Conservation (phyloP, 1,140 invertebrate species). For the Rhyzopertha dominica region DNA sequence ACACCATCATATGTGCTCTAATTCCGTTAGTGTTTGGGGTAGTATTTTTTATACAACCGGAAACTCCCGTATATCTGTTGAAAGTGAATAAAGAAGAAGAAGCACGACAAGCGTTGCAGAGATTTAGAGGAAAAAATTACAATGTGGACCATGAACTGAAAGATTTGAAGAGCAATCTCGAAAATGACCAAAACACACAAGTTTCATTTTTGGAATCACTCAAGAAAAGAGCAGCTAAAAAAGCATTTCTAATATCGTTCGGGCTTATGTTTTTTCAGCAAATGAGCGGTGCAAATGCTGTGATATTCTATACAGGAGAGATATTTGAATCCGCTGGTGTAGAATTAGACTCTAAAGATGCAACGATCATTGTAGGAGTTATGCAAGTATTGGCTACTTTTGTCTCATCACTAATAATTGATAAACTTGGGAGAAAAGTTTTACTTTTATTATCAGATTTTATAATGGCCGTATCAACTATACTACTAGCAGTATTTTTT, state of each 20-base stretch:
- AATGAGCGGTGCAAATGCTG: slow-evolving; percentile 55
- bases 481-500: slow-evolving; percentile 63
- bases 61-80: slow-evolving; percentile 56
- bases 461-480: slow-evolving; percentile 58
- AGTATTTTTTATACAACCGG: slow-evolving; percentile 62
- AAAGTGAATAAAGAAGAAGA: slow-evolving; percentile 55
- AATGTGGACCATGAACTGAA: slow-evolving; percentile 57
- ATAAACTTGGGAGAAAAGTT: slow-evolving; percentile 61
- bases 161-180: slow-evolving; percentile 39
- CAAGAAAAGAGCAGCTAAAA: slow-evolving; percentile 46
- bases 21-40: slow-evolving; percentile 56
- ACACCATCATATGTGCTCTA: slow-evolving; percentile 55
- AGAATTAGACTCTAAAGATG: slow-evolving; percentile 50
- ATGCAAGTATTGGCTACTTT: slow-evolving; percentile 67
- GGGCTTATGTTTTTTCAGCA: slow-evolving; percentile 68
- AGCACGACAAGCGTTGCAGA: slow-evolving; percentile 59
- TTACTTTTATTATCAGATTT: slow-evolving; percentile 62
- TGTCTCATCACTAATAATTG: slow-evolving; percentile 60
- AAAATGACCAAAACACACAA: slow-evolving; percentile 41
- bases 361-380: slow-evolving; percentile 66
- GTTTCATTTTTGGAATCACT: slow-evolving; percentile 46
- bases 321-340: slow-evolving; percentile 44
- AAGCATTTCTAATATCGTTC: slow-evolving; percentile 52
- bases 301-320: slow-evolving; percentile 57
- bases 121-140: slow-evolving; percentile 63